Evolutionary conservation across 2,888 invertebrate genomes (phyloP).

Genomic region (Thera britannica): DNA sequence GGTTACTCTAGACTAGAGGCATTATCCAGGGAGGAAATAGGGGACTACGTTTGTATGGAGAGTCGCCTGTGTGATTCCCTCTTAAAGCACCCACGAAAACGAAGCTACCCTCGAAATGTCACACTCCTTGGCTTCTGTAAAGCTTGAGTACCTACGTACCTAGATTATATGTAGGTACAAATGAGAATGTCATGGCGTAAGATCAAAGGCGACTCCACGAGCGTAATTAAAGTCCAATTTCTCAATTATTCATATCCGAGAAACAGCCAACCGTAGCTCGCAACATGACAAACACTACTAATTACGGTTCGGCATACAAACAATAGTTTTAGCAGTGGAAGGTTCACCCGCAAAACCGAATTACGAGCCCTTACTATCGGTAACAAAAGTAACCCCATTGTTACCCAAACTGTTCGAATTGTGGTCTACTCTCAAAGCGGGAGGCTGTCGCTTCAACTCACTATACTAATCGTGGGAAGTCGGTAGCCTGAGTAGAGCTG

Average conservation of each 20-base stretch:
- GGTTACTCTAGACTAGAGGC: too few relatives aligned
- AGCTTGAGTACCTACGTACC: background rate
- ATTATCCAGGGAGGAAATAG: too few relatives aligned
- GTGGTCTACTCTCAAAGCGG: constrained; percentile 23
- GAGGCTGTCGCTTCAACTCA: background rate
- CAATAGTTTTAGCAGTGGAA: constrained; percentile 59
- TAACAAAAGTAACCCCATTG: constrained; percentile 58
- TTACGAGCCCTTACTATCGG: constrained; percentile 60
- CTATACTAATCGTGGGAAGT: too few relatives aligned
- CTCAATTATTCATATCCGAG: constrained; percentile 25
- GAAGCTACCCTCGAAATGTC: too few relatives aligned
- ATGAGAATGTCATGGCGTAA: background rate
- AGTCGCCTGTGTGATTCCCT: too few relatives aligned
- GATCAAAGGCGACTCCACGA: constrained; percentile 3
- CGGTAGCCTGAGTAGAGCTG: too few relatives aligned
- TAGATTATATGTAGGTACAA: background rate
- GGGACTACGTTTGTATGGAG: too few relatives aligned
- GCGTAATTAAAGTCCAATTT: constrained; percentile 12
- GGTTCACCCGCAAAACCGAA: constrained; percentile 68
- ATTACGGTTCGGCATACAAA: constrained; percentile 64
- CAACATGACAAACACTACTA: constrained; percentile 60
- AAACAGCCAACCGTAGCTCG: constrained; percentile 42
- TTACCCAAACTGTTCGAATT: constrained; percentile 40
- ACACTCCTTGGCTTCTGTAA: too few relatives aligned
- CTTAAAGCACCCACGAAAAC: too few relatives aligned